phyloP scores from a whole-genome alignment of 2,888 invertebrate species.

The Drosophila stalkeri region DNA sequence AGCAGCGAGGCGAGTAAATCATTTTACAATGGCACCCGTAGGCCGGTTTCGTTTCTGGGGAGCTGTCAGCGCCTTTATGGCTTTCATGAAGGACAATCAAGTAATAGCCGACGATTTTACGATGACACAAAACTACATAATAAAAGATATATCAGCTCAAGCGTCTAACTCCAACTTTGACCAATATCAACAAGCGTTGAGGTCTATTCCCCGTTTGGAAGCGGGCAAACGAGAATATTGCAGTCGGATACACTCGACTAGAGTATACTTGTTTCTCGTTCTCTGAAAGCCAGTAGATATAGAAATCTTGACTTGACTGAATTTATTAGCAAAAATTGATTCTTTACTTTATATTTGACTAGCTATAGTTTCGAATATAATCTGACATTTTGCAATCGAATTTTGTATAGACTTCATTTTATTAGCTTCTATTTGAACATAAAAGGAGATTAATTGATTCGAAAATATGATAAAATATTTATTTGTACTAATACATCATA shows the following conservation, averaged over 20 bases:
- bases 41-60: conserved; percentile 32
- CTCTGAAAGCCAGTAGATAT: too few species aligned
- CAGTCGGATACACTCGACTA: neutral
- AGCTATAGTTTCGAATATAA: neutral
- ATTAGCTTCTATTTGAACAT: too few species aligned
- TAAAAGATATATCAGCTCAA: conserved; percentile 73
- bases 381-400: neutral
- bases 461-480: too few species aligned
- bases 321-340: neutral
- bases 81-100: conserved; percentile 78
- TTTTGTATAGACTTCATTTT: neutral
- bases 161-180: conserved; percentile 37
- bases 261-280: neutral
- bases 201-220: neutral
- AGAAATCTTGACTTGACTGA: neutral
- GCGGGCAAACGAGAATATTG: neutral
- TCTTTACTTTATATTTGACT: neutral
- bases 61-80: conserved; percentile 73
- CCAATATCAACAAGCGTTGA: conserved; percentile 58
- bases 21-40: conserved; percentile 73
- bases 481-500: too few species aligned
- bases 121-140: conserved; percentile 80
- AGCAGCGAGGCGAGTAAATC: conserved; percentile 69
- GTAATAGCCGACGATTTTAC: conserved; percentile 79
- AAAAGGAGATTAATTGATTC: too few species aligned